Evolutionary conservation across 2,888 invertebrate genomes (phyloP).

Genomic region (Tupiocoris notatus): DNA sequence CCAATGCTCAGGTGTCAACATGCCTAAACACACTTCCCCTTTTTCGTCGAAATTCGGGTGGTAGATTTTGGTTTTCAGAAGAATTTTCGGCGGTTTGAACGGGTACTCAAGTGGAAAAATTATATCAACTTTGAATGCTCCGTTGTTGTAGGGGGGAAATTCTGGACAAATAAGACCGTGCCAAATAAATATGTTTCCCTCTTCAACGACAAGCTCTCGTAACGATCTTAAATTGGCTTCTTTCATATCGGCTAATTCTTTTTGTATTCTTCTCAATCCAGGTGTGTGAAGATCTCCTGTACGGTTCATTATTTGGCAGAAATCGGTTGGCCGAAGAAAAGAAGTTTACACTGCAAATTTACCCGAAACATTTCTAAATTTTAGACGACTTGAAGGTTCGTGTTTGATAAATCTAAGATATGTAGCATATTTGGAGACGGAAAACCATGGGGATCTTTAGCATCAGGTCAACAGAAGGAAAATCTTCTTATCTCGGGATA

Average conservation of each 20-base stretch:
- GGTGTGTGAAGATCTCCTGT: neutral
- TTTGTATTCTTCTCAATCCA: conserved; percentile 40
- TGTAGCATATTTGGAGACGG: too few relatives aligned
- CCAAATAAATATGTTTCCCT: conserved; percentile 61
- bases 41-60: conserved; percentile 68
- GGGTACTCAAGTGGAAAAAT: conserved; percentile 66
- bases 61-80: conserved; percentile 65
- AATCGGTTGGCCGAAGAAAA: too few relatives aligned
- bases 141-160: conserved; percentile 63
- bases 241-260: conserved; percentile 44
- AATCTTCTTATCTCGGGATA: too few relatives aligned
- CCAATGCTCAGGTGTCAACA: conserved; percentile 65
- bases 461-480: too few relatives aligned
- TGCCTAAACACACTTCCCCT: conserved; percentile 63
- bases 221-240: conserved; percentile 15
- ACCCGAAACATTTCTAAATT: too few relatives aligned
- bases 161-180: conserved; percentile 60
- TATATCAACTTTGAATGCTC: conserved; percentile 63
- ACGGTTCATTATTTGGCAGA: neutral
- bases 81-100: conserved; percentile 65
- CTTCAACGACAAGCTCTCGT: conserved; percentile 58
- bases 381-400: too few relatives aligned
- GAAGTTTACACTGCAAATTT: too few relatives aligned
- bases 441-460: too few relatives aligned
- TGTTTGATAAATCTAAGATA: too few relatives aligned